Conservation (phyloP, 2,797 vertebrate species). For the Cynodonichthys magdalenae region DNA sequence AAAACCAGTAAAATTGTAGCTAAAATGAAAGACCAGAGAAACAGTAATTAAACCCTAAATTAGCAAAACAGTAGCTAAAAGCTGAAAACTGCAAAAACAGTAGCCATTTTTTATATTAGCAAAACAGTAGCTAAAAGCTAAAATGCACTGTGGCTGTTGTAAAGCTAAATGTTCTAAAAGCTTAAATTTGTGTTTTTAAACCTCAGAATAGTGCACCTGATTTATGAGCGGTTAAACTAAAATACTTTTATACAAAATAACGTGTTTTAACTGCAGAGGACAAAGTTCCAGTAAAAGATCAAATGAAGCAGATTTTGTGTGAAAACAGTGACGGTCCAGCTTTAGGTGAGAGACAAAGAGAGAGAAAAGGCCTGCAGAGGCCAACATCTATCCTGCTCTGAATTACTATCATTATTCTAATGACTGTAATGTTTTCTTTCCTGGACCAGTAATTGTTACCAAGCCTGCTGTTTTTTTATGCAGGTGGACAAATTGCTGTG, state of each 20-base stretch:
- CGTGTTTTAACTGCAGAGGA: neutral
- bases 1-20: too few species aligned
- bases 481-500: conserved; percentile 80
- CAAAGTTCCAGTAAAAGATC: conserved; percentile 4
- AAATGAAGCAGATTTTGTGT: neutral
- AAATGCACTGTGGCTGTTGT: too few species aligned
- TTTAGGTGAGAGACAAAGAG: conserved; percentile 25
- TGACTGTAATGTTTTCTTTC: conserved; percentile 83
- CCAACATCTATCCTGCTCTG: conserved; percentile 65
- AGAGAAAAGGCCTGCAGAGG: conserved; percentile 60
- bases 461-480: conserved; percentile 73
- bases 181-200: too few species aligned
- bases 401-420: conserved; percentile 85
- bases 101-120: too few species aligned
- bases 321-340: conserved; percentile 21
- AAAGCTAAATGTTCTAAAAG: too few species aligned
- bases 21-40: too few species aligned
- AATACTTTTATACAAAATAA: conserved; percentile 31
- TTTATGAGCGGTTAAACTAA: conserved; percentile 22
- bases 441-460: conserved; percentile 81
- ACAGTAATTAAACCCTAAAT: too few species aligned
- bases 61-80: too few species aligned
- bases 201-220: neutral
- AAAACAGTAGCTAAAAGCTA: too few species aligned
- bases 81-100: too few species aligned